Evolutionary conservation across 2,888 invertebrate species (phyloP), one percentile per base, ranked within the genome.

Genomic region (Harpalus rubripes): DNA sequence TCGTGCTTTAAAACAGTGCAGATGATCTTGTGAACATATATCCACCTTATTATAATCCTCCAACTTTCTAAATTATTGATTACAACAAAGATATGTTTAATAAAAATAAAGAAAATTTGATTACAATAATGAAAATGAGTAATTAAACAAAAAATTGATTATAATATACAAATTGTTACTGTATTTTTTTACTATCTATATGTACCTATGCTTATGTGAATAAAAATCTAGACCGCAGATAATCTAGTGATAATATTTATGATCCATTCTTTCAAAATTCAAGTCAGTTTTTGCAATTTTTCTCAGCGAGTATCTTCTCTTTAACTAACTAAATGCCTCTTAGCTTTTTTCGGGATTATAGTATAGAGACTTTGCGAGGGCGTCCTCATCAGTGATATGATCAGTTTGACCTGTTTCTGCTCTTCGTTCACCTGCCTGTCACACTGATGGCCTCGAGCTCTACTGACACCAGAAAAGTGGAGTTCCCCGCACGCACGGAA

Each of bases 361-460:
- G 44, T 12, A 52, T 12, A 52, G 44, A 8, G 12, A 12, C 3
- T 52, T 52, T 12, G 32, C 3, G 32, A 32, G 44, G 44, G 44
- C 44, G 44, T 52, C 44, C 44, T 52, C 44, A 52, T 52, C 44
- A 52, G 12, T 7, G 44, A 52, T 52, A 52, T 52, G 44, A 52
- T 52, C 44, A 52, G 44, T 52, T 52, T 52, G 44, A 52, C 44
- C 44, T 52, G 44, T 52, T 52, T 52, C 44, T 52, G 44, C 12
- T 10, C 44, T 12, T 52, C 63, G 63, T 26, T 63, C 63, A 63
- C 63, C 63, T 63, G 63, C 63, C 63, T 22, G 63, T 63, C 63
- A 63, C 18, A 12, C 26, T 18, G 63, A 18, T 18, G 63, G 22
- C 63, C 63, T 26, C 63, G 22, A 63, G 22, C 22, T 8, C 59